Evolutionary conservation across 2,797 vertebrate genomes (phyloP).

Genomic region (Siniperca scherzeri): DNA sequence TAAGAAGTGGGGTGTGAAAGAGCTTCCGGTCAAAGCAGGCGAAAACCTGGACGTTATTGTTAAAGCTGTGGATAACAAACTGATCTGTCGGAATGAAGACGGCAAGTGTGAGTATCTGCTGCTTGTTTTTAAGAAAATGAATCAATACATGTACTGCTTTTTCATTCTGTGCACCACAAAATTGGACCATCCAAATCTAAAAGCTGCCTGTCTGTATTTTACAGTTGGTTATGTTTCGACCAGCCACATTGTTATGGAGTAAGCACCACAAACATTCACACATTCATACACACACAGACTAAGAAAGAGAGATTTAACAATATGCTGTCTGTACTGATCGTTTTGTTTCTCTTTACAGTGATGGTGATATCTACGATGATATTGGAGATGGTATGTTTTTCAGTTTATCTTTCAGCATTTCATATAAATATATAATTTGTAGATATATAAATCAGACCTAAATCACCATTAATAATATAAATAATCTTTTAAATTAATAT

Average conservation of each 20-base stretch:
- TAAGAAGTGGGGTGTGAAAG: slow-evolving; percentile 89
- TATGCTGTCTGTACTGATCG: not conserved
- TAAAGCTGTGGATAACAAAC: slow-evolving; percentile 87
- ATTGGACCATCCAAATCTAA: not conserved
- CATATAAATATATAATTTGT: not conserved
- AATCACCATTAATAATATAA: not conserved
- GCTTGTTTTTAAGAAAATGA: not conserved
- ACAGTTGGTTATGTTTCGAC: slow-evolving; percentile 93
- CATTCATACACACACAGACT: not conserved
- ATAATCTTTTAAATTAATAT: not conserved
- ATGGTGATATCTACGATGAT: slow-evolving; percentile 95
- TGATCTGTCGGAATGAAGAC: slow-evolving; percentile 93
- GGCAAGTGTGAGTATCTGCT: slow-evolving; percentile 93
- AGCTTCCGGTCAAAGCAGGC: slow-evolving; percentile 89
- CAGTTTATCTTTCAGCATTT: not conserved
- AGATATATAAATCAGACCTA: not conserved
- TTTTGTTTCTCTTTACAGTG: slow-evolving; percentile 79
- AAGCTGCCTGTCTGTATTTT: slow-evolving; percentile 57
- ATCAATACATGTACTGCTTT: not conserved
- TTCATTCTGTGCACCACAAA: not conserved
- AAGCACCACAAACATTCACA: slow-evolving; percentile 79
- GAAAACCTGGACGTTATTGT: slow-evolving; percentile 91
- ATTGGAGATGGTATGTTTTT: slow-evolving; percentile 91
- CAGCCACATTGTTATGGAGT: slow-evolving; percentile 87
- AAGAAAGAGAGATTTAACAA: not conserved